phyloP scores from a whole-genome alignment of 2,888 invertebrate genomes.

The Portevinia maculata region DNA sequence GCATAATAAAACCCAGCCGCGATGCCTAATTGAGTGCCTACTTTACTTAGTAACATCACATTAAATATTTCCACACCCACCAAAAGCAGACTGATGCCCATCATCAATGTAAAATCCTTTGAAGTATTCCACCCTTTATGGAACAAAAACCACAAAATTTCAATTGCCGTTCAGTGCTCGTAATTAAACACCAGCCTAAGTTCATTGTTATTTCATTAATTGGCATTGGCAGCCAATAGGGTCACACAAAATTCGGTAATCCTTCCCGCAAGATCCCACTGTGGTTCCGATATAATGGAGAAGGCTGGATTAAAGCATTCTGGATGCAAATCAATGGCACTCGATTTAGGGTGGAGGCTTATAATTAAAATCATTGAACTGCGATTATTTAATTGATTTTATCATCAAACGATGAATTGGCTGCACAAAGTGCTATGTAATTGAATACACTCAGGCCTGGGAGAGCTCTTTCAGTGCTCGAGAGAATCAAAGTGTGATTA shows the following conservation, averaged over 20 bases:
- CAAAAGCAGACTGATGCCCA: conserved; percentile 28
- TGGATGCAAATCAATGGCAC: conserved; percentile 60
- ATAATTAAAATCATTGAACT: conserved; percentile 75
- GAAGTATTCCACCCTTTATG: conserved; percentile 47
- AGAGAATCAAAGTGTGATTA: conserved; percentile 67
- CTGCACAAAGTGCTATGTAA: conserved; percentile 60
- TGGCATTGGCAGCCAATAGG: conserved; percentile 34
- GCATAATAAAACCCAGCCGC: conserved; percentile 16
- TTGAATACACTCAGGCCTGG: conserved; percentile 53
- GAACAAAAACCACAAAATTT: conserved; percentile 51
- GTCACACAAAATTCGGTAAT: conserved; percentile 50
- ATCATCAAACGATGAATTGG: conserved; percentile 64
- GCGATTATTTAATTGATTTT: conserved; percentile 75
- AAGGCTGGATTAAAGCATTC: conserved; percentile 44
- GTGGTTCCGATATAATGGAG: conserved; percentile 14
- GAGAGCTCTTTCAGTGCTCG: conserved; percentile 15
- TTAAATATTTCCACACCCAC: conserved; percentile 23
- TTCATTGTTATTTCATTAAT: conserved; percentile 70
- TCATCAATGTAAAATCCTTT: conserved; percentile 49
- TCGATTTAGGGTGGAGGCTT: conserved; percentile 61
- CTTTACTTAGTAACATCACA: conserved; percentile 22
- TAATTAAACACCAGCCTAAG: conserved; percentile 69
- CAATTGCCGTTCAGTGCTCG: conserved; percentile 27
- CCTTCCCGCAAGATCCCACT: conserved; percentile 20
- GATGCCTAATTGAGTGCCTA: conserved; percentile 33